Evolutionary conservation across 2,797 vertebrate species (phyloP), one percentile per base, ranked within the genome.

Genomic region (Spinus pinus): DNA sequence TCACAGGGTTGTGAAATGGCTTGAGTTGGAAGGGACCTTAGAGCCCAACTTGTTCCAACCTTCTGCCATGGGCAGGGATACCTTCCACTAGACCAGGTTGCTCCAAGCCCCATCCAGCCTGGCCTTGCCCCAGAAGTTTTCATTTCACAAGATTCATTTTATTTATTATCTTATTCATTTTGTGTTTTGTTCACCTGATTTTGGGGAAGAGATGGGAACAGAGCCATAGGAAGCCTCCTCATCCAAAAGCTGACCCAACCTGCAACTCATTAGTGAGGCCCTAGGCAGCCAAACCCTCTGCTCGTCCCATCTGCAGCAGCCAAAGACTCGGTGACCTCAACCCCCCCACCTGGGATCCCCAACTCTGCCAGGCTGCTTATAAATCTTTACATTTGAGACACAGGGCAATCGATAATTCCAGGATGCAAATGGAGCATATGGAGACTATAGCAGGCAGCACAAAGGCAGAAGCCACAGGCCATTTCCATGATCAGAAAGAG

Each of bases 151-250:
- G 9, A 16, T 35, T 6, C 9, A 27, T 47, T 47, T 35, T 3
- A 61, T 5, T 1, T 8, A 25, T 7, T 13, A 7, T 31, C 10
- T 35, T 19, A 62, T 41, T 35, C 62, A 27, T 42, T 51, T 47
- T 4, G 53, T 42, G 65, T 60, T 85, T 53, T 9, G 19, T 74
- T 82, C 24, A 14, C 57, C 53, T 65, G 91, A 31, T 89, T 95
- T 94, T 88, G 47, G 69, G 85, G 80, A 95, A 88, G 94, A 97
- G 97, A 94, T 94, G 97, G 94, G 86, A 93, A 64, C 56, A 25
- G 86, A 85, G 83, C 81, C 85, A 37, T 19, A 37, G 79, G 91
- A 72, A 80, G 31, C 74, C 54, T 90, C 77, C 81, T 93, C 5
- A 1, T 37, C 64, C 58, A 71, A 77, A 81, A 78, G 30, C 62